Conservation (phyloP, 1,140 invertebrate genomes). For the Nebria ingens region DNA sequence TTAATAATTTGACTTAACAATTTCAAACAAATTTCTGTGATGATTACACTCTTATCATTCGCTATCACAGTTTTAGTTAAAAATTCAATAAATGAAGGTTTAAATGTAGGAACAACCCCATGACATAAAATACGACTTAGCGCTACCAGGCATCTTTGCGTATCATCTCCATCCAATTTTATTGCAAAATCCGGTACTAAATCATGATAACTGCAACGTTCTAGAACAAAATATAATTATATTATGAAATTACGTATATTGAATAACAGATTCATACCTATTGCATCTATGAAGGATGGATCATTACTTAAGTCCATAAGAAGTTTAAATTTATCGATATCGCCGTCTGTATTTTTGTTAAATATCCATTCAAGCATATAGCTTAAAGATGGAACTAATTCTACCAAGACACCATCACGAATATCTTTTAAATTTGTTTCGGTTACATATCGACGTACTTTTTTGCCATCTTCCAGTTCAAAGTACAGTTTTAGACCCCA, state of each 20-base stretch:
- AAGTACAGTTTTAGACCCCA: too few relatives aligned
- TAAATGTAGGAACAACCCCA: neutral
- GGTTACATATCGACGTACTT: neutral
- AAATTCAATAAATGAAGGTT: neutral
- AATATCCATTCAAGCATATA: neutral
- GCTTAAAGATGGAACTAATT: neutral
- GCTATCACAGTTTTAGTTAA: neutral
- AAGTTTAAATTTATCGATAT: neutral
- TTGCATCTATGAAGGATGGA: neutral
- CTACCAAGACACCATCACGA: neutral
- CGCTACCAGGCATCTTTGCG: neutral
- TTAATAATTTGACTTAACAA: neutral
- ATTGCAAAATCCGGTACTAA: neutral
- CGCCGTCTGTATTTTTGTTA: neutral
- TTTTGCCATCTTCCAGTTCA: neutral
- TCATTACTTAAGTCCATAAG: neutral
- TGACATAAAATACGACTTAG: neutral
- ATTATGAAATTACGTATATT: neutral
- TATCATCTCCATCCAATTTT: neutral
- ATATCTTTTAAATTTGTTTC: neutral
- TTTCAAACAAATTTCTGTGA: too few relatives aligned
- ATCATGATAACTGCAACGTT: neutral
- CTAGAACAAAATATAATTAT: too few relatives aligned
- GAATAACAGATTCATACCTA: neutral
- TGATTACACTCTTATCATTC: too few relatives aligned